Percentiles rank a stretch among this genome's conserved stretches.
These are phyloP conservation scores for Molorchus minor DNA, from an alignment of 2,888 invertebrate species.

Conservation along the genomic window DNA sequence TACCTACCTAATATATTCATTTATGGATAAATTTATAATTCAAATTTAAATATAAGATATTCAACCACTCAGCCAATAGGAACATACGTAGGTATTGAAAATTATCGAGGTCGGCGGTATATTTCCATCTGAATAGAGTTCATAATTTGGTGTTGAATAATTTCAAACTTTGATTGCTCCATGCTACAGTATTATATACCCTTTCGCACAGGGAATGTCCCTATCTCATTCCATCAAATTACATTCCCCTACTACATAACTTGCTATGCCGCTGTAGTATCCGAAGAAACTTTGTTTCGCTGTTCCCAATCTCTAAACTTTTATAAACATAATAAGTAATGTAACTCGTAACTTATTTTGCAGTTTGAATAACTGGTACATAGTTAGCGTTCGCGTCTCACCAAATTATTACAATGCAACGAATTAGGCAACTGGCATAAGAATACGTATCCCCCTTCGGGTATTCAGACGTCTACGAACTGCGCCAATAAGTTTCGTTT, in stretches of 20 bases:
- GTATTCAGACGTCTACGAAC: too few relatives aligned
- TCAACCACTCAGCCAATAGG: background rate
- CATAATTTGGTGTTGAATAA: slow-evolving; percentile 53
- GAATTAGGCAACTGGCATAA: background rate
- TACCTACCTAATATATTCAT: too few relatives aligned
- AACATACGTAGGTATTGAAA: slow-evolving; percentile 29
- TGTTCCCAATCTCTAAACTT: slow-evolving; percentile 12
- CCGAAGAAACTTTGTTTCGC: slow-evolving; percentile 12
- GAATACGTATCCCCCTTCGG: background rate
- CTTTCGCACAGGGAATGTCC: slow-evolving; percentile 14
- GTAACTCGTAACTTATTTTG: slow-evolving; percentile 3
- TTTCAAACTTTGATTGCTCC: slow-evolving; percentile 54
- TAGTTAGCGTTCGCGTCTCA: background rate
- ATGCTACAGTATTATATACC: slow-evolving; percentile 45
- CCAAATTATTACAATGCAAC: background rate
- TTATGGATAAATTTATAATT: too few relatives aligned
- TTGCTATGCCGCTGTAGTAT: slow-evolving; percentile 1
- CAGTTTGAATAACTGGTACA: background rate
- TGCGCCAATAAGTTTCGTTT: too few relatives aligned
- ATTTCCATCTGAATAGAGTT: slow-evolving; percentile 58
- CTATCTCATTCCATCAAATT: slow-evolving; percentile 22
- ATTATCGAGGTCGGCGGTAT: slow-evolving; percentile 45
- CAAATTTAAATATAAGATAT: too few relatives aligned
- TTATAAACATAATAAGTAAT: slow-evolving; percentile 9
- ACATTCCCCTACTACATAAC: slow-evolving; percentile 3